These are phyloP conservation scores for Catharus fuscescens DNA, from an alignment of 2,113 vertebrate species.

Conservation along the genomic window DNA sequence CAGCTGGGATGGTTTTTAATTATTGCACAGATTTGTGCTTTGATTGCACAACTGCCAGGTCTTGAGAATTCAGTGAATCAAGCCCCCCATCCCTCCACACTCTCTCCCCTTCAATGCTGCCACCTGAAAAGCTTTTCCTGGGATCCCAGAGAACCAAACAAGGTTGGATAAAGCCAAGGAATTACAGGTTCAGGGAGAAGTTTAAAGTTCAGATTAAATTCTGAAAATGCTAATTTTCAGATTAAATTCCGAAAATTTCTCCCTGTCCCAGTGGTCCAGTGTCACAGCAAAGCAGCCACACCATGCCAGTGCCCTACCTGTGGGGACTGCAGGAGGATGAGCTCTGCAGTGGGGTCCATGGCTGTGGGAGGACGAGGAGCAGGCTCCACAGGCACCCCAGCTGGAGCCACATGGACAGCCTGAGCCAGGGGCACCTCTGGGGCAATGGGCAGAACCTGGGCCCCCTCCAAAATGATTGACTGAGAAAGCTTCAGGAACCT, in stretches of 20 bases:
- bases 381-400: slow-evolving; percentile 25
- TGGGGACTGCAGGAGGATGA: slow-evolving; percentile 81
- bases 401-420: slow-evolving; percentile 42
- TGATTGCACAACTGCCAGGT: neutral
- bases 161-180: neutral
- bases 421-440: slow-evolving; percentile 74
- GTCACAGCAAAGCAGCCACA: neutral
- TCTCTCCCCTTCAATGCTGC: neutral
- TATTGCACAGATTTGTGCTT: neutral
- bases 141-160: neutral
- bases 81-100: rapidly evolving
- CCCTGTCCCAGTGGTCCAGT: neutral
- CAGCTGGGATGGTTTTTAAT: no score
- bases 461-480: slow-evolving; percentile 85
- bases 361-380: slow-evolving; percentile 76
- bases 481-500: slow-evolving; percentile 90
- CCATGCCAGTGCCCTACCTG: slow-evolving; percentile 74
- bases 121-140: neutral
- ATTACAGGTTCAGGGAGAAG: neutral
- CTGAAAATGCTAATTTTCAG: neutral
- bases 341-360: slow-evolving; percentile 74
- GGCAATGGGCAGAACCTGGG: slow-evolving; percentile 75
- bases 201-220: neutral
- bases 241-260: neutral
- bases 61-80: neutral